These are phyloP conservation scores for Spodoptera exigua DNA, from an alignment of 2,888 invertebrate species.

Conservation along the genomic window DNA sequence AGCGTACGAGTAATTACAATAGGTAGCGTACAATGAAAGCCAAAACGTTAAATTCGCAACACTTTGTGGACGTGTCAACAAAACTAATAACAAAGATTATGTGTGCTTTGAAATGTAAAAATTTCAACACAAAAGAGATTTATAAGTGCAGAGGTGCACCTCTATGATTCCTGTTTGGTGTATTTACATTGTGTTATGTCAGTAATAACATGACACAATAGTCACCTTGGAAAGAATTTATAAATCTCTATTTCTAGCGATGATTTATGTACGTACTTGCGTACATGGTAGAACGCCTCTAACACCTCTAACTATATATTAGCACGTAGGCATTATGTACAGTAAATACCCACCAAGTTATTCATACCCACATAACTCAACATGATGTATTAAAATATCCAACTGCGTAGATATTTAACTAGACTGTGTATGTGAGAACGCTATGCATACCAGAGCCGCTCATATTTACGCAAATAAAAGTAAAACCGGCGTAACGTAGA, in stretches of 20 bases:
- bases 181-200: slow-evolving; percentile 57
- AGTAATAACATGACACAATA: slow-evolving; percentile 47
- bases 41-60: slow-evolving; percentile 75
- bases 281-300: slow-evolving; percentile 17
- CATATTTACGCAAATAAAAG: slow-evolving; percentile 53
- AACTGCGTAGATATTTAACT: slow-evolving; percentile 33
- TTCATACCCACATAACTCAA: slow-evolving; percentile 42
- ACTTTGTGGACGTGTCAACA: slow-evolving; percentile 79
- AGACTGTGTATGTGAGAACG: slow-evolving; percentile 8
- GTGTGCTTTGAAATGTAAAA: slow-evolving; percentile 53
- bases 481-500: slow-evolving; percentile 51
- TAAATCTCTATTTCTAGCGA: slow-evolving; percentile 28
- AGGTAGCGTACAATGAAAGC: slow-evolving; percentile 66
- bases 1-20: slow-evolving; percentile 72
- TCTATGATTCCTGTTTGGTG: slow-evolving; percentile 44
- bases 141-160: slow-evolving; percentile 48
- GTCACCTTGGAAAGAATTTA: slow-evolving; percentile 26
- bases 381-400: slow-evolving; percentile 17
- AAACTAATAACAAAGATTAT: slow-evolving; percentile 78
- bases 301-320: not conserved
- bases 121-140: slow-evolving; percentile 54
- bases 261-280: slow-evolving; percentile 33
- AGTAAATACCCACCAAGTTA: slow-evolving; percentile 23
- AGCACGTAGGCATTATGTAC: not conserved
- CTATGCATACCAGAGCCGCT: slow-evolving; percentile 25